Conservation (phyloP, 2,113 vertebrate species). For the Calypte anna region DNA sequence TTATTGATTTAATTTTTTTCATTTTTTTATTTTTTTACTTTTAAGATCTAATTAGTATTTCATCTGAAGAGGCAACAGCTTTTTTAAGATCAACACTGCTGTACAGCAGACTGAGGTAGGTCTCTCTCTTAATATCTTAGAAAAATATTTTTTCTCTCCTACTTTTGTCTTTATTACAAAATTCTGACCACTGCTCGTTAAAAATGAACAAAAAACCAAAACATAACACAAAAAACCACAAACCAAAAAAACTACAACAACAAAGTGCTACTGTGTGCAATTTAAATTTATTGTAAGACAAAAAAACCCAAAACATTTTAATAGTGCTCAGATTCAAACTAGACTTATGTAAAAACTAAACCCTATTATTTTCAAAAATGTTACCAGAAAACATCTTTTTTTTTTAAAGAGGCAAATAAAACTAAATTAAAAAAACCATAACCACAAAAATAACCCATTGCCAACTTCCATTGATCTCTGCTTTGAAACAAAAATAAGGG, state of each 20-base stretch:
- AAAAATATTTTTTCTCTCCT: not conserved
- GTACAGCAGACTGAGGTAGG: not conserved
- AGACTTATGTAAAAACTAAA: too few species aligned
- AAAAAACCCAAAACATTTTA: too few species aligned
- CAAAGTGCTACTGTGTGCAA: too few species aligned
- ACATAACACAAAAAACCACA: too few species aligned
- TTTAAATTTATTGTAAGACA: too few species aligned
- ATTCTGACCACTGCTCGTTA: too few species aligned
- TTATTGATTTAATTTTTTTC: not conserved
- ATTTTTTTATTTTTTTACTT: too few species aligned
- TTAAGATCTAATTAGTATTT: not conserved
- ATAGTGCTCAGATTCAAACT: too few species aligned
- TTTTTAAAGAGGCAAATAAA: not conserved
- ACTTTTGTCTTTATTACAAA: not conserved
- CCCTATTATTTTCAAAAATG: too few species aligned
- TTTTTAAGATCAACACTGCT: not conserved
- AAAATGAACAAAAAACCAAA: too few species aligned
- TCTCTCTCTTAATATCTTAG: not conserved
- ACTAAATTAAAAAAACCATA: accelerated
- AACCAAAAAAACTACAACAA: too few species aligned
- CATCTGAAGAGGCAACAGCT: not conserved
- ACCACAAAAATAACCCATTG: not conserved
- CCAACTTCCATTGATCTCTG: not conserved
- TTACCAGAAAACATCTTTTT: not conserved
- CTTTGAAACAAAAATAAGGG: not conserved